Evolutionary conservation across 2,888 invertebrate species (phyloP).

Genomic region (Spisula subtruncata): DNA sequence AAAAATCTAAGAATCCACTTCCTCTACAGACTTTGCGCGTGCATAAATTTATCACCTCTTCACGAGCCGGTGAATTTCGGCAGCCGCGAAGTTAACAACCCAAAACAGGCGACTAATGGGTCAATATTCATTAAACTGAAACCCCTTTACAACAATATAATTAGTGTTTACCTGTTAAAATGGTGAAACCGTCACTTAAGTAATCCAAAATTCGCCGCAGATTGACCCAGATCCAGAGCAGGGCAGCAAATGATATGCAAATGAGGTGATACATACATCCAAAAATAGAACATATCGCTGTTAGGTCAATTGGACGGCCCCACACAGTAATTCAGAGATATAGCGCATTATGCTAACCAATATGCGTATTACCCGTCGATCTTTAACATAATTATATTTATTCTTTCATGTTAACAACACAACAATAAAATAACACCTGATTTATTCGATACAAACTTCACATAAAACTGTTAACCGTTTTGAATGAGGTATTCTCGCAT

Average conservation of each 20-base stretch:
- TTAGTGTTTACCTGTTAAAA: conserved; percentile 37
- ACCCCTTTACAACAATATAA: not conserved
- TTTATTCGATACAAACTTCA: not conserved
- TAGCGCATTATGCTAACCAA: not conserved
- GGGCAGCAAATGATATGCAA: conserved; percentile 69
- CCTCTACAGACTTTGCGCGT: conserved; percentile 53
- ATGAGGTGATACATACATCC: conserved; percentile 69
- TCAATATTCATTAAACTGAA: not conserved
- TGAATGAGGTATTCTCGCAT: not conserved
- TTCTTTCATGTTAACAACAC: not conserved
- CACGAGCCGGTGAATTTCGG: conserved; percentile 35
- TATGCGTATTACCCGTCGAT: not conserved
- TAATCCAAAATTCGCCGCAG: conserved; percentile 65
- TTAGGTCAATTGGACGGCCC: conserved; percentile 9
- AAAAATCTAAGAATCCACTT: conserved; percentile 35
- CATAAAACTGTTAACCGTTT: not conserved
- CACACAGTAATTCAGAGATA: not conserved
- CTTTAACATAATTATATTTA: not conserved
- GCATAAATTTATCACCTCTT: conserved; percentile 57
- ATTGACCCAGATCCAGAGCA: conserved; percentile 70
- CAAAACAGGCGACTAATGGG: not conserved
- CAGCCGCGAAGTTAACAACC: not conserved
- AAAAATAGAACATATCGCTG: conserved; percentile 60
- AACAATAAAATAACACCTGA: not conserved
- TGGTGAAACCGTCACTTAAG: conserved; percentile 25